phyloP scores from a whole-genome alignment of 2,888 invertebrate species.

The Myathropa florea region DNA sequence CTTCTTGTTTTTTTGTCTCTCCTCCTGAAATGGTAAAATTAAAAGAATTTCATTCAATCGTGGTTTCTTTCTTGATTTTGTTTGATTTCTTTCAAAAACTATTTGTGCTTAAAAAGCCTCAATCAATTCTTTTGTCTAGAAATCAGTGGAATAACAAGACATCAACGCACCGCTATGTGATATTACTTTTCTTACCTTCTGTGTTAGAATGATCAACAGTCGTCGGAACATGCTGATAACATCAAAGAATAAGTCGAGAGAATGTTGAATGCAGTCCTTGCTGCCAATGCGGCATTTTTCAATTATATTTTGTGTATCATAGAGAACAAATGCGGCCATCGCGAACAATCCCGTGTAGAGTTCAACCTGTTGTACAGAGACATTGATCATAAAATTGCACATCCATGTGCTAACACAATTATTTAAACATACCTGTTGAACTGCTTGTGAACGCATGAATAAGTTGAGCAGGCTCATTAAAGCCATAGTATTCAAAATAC shows the following conservation, averaged over 20 bases:
- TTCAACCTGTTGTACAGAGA: conserved; percentile 83
- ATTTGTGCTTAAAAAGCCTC: neutral
- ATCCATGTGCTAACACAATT: neutral
- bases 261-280: conserved; percentile 95
- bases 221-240: conserved; percentile 96
- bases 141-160: conserved; percentile 31
- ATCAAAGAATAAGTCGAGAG: conserved; percentile 96
- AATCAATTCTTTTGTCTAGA: conserved; percentile 63
- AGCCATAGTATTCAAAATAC: conserved; percentile 89
- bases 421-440: conserved; percentile 86
- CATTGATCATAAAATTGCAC: neutral
- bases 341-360: conserved; percentile 93
- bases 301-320: conserved; percentile 98
- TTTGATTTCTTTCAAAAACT: conserved; percentile 18
- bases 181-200: conserved; percentile 85
- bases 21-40: conserved; percentile 70
- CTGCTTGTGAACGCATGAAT: conserved; percentile 90
- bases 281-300: conserved; percentile 95
- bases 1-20: conserved; percentile 70
- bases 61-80: conserved; percentile 36
- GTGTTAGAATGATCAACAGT: conserved; percentile 92
- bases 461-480: conserved; percentile 90
- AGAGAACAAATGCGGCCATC: conserved; percentile 97
- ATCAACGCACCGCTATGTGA: neutral
- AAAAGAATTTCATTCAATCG: conserved; percentile 19